Evolutionary conservation across 2,797 vertebrate genomes (phyloP), one percentile per base, ranked within the genome.

Genomic region (Microctenopoma steveboyesi): DNA sequence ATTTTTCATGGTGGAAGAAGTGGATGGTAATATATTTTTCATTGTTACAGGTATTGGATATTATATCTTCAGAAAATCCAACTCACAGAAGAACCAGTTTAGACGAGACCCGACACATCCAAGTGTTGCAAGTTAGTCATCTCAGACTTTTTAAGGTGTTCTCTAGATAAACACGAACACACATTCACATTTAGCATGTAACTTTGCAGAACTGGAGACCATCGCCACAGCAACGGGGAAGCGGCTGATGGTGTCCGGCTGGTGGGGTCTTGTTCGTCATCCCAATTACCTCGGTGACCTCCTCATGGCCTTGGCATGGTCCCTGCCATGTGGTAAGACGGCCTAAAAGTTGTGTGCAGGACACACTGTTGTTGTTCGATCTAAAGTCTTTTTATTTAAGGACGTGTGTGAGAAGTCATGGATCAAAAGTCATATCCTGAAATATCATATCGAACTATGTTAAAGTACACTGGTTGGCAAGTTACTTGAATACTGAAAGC

Each of bases 181-280:
- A 11, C 8, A 58, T 53, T 60, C 39, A 30, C 51, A 47, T 28
- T 4, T 42, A 39, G 39, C 13, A 40, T 40, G 11, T 6, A n/a
- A 45, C 43, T 48, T 74, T 59, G 14, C 72, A 98, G 96, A 91
- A 16, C 92, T 98, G 39, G 92, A 95, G 75, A 98, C 96, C 14
- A 96, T 98, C 15, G 87, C 95, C 70, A 97, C 96, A 5, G 95
- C 95, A 68, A 96, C 95, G 0, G 96, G 96, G 55, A 95, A 95
- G 61, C 89, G 92, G 11, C 91, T 98, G 76, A 90, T 97, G 55
- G 96, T 96, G 65, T 96, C 96, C 0, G 96, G 96, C 27, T 98
- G 96, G 96, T 98, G 96, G 96, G 96, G 96, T 40, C 89, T 96
- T 27, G 95, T 98, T 64, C 95, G 96, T 58, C 96, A 97, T 74